Evolutionary conservation across 2,797 vertebrate genomes (phyloP), one percentile per base, ranked within the genome.

Genomic region (Cynodonichthys magdalenae): DNA sequence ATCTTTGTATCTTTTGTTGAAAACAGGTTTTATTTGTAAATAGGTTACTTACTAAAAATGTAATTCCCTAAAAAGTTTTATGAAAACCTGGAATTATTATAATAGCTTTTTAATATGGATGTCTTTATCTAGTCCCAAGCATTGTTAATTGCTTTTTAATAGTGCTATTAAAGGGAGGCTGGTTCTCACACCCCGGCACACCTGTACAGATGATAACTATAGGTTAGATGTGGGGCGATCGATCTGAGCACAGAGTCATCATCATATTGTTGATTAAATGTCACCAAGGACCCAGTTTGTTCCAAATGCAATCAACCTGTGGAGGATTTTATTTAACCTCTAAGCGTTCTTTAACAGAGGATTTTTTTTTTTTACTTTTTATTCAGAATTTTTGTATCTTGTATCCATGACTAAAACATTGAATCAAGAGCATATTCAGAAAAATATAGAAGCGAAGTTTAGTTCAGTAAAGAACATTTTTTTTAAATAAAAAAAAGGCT

Each of bases 121-220:
- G 78, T 81, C 75, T 61, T 66, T 29, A 90, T 85, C 80, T 82
- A 79, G 66, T 78, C 53, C 66, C 76, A 69, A 77, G 81, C 63
- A 75, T 79, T 87, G 77, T 82, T 93, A 92, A 94, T 93, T 85
- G 84, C 85, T 91, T 93, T 93, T 92, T 94, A 93, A 94, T 92
- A 90, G 82, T 63, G 53, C 86, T 79, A 91, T 93, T 94, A 89
- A 87, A 89, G 79, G 77, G 85, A 88, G 88, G 89, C 72, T 81
- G 83, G 92, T 74, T 81, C 85, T 92, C 90, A 89, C 75, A 78
- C 74, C 79, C 64, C 77, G 65, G 80, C 79, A 84, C 88, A 88
- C 90, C 89, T 85, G 80, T 80, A 71, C 76, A 81, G 75, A 77
- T 76, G 70, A 78, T 85, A 80, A 82, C 77, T 83, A 66, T 74